Conservation (phyloP, 2,797 vertebrate species). For the Brachyalestes nurse region DNA sequence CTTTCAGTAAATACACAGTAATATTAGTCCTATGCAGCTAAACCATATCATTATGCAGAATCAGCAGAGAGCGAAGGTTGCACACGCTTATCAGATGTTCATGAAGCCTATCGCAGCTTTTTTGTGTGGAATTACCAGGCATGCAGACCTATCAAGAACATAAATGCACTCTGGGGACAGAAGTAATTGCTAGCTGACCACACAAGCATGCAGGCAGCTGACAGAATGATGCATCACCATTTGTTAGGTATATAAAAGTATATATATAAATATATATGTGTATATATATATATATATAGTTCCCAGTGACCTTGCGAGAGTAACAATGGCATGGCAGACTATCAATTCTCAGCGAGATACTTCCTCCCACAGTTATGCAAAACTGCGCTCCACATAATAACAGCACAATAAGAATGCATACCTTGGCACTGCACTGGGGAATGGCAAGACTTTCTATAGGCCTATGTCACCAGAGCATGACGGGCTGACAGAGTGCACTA, state of each 20-base stretch:
- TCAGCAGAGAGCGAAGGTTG: background rate
- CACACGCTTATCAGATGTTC: background rate
- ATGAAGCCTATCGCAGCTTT: background rate
- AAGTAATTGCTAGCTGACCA: slow-evolving; percentile 6
- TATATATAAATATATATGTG: background rate
- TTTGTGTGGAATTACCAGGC: background rate
- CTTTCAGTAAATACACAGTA: background rate
- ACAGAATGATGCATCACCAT: background rate
- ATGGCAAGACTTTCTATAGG: slow-evolving; percentile 15
- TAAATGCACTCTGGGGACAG: background rate
- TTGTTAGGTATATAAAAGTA: background rate
- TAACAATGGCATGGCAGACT: background rate
- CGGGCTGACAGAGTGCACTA: background rate
- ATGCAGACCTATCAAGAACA: background rate
- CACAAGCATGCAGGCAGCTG: background rate
- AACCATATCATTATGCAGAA: background rate
- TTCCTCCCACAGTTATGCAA: background rate
- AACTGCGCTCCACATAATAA: background rate
- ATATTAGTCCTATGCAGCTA: background rate
- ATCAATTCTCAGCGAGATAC: background rate
- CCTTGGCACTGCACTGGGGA: background rate
- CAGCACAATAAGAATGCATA: background rate
- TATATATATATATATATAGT: background rate
- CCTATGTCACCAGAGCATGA: background rate
- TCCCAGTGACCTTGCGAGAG: background rate